These are phyloP conservation scores for Conopomorpha cramerella DNA, from an alignment of 1,140 invertebrate species.

Conservation along the genomic window DNA sequence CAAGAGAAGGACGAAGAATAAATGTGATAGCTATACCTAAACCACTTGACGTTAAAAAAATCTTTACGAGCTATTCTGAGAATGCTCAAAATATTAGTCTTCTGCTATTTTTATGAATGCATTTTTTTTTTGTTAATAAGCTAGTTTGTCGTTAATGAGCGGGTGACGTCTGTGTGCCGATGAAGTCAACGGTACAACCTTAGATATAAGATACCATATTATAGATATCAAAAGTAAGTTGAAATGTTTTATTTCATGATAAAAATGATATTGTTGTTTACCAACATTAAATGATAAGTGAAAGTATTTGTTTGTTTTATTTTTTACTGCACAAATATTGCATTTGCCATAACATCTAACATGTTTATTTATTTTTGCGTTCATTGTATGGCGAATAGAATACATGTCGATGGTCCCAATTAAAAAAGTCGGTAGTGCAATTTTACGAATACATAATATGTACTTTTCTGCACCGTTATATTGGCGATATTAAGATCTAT, in stretches of 20 bases:
- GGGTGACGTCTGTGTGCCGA: too few relatives aligned
- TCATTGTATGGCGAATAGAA: too few relatives aligned
- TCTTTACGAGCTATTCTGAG: too few relatives aligned
- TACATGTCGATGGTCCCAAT: too few relatives aligned
- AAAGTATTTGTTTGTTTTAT: constrained; percentile 3
- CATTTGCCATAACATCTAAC: not conserved
- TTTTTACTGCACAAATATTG: constrained; percentile 7
- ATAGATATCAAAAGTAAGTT: constrained; percentile 3
- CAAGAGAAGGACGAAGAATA: constrained; percentile 55
- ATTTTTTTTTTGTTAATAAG: constrained; percentile 2
- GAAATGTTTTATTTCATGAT: constrained; percentile 4
- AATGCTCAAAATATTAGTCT: too few relatives aligned
- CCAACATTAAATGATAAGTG: constrained; percentile 12
- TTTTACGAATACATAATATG: too few relatives aligned
- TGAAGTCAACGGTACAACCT: too few relatives aligned
- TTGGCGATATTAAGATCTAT: too few relatives aligned
- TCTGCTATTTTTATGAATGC: not conserved
- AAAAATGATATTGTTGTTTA: constrained; percentile 10
- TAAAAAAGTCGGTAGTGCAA: too few relatives aligned
- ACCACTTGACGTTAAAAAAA: constrained; percentile 1
- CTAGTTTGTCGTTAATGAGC: too few relatives aligned
- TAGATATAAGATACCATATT: too few relatives aligned
- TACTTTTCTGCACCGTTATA: too few relatives aligned
- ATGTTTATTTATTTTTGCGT: not conserved
- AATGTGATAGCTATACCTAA: constrained; percentile 5